These are phyloP conservation scores for Dasysyrphus albostriatus DNA, from an alignment of 2,888 invertebrate genomes.

Conservation along the genomic window DNA sequence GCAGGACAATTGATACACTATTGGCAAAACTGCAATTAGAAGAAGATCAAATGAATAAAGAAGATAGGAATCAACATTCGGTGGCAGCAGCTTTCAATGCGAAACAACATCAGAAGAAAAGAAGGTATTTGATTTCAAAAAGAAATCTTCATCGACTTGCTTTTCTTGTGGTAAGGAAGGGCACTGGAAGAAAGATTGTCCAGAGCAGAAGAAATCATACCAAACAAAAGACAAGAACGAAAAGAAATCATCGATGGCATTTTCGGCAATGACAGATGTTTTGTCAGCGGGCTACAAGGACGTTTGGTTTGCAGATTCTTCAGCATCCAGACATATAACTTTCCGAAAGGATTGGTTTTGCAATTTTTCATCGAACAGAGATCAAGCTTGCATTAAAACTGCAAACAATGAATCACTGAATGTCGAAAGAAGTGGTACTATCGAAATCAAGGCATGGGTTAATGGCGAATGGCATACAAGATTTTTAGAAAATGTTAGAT, in stretches of 20 bases:
- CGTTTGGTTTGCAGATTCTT: conserved; percentile 12
- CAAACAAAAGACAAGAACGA: not conserved
- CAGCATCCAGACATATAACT: too few species aligned
- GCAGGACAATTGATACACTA: not conserved
- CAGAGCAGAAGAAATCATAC: not conserved
- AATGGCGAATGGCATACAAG: too few species aligned
- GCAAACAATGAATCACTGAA: too few species aligned
- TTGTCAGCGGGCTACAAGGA: not conserved
- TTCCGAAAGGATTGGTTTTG: too few species aligned
- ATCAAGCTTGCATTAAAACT: too few species aligned
- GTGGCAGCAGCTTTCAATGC: conserved; percentile 6
- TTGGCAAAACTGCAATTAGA: conserved; percentile 3
- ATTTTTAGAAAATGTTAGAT: too few species aligned
- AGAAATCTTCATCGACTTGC: not conserved
- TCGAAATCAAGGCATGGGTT: too few species aligned
- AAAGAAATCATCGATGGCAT: conserved; percentile 4
- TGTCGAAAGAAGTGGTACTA: too few species aligned
- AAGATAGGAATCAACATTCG: not conserved
- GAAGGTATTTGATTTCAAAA: not conserved
- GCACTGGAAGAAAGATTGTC: not conserved
- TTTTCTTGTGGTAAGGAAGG: not conserved
- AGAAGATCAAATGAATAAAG: conserved; percentile 5
- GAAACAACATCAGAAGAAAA: not conserved
- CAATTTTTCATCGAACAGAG: too few species aligned
- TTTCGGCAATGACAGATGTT: not conserved